Evolutionary conservation across 2,113 vertebrate genomes (phyloP).

Genomic region (Myrmecophaga tridactyla): DNA sequence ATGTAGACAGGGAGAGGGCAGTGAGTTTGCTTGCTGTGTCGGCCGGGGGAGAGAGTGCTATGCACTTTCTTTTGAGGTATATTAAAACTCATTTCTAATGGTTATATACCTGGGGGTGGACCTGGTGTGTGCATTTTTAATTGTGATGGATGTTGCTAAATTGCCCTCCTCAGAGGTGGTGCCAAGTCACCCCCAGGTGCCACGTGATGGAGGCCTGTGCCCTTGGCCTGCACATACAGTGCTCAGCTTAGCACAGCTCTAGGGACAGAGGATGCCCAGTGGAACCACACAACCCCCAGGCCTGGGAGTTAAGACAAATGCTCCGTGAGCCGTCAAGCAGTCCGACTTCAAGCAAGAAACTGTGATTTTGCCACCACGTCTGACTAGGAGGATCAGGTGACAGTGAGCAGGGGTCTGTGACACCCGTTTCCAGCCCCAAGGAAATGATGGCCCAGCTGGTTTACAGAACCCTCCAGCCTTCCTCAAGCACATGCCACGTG

Average conservation of each 20-base stretch:
- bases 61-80: neutral
- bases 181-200: neutral
- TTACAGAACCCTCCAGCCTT: neutral
- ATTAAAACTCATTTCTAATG: neutral
- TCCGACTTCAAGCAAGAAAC: neutral
- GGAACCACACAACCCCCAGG: no score
- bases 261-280: neutral
- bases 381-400: neutral
- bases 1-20: no score
- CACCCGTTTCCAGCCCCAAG: neutral
- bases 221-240: neutral
- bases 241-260: neutral
- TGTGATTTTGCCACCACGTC: neutral
- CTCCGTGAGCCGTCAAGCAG: neutral
- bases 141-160: neutral
- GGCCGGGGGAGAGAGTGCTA: no score
- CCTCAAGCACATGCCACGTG: neutral
- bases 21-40: no score
- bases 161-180: neutral
- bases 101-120: neutral
- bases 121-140: neutral
- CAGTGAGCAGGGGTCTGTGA: neutral
- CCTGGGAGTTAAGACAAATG: neutral
- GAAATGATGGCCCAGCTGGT: neutral
- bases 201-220: accelerated